Evolutionary conservation across 1,140 invertebrate genomes (phyloP).

Genomic region (Diploscapter pachys): DNA sequence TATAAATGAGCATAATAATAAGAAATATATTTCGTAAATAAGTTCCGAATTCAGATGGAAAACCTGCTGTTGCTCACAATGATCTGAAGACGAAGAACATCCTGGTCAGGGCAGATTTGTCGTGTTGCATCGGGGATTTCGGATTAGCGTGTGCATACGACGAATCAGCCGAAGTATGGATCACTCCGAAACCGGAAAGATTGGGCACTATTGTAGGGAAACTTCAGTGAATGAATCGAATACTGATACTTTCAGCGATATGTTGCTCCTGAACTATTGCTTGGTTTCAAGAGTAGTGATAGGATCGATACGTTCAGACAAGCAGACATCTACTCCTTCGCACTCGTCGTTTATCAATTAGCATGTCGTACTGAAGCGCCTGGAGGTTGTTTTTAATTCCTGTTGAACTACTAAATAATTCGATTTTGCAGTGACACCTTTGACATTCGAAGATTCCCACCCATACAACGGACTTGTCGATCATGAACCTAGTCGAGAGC

Average conservation of each 20-base stretch:
- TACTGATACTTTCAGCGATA: conserved; percentile 14
- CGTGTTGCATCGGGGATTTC: conserved; percentile 17
- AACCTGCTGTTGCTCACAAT: conserved; percentile 10
- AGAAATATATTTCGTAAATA: no score
- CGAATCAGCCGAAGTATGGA: conserved; percentile 2
- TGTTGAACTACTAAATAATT: no score
- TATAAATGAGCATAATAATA: no score
- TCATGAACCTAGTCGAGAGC: conserved; percentile 4
- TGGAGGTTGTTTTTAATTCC: no score
- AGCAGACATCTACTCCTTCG: conserved; percentile 12
- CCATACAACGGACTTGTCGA: background rate
- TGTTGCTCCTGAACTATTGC: conserved; percentile 13
- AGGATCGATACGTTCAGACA: background rate
- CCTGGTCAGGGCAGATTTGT: conserved; percentile 14
- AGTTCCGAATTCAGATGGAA: background rate
- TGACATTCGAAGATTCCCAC: background rate
- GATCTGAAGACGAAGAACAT: conserved; percentile 20
- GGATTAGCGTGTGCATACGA: background rate
- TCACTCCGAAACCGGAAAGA: background rate
- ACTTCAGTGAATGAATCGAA: background rate
- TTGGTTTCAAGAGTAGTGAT: background rate
- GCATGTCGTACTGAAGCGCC: background rate
- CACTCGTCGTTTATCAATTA: conserved; percentile 12
- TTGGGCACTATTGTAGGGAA: background rate
- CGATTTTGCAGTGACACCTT: background rate